These are phyloP conservation scores for Drosophila setifemur DNA, from an alignment of 1,140 invertebrate genomes.

Conservation along the genomic window DNA sequence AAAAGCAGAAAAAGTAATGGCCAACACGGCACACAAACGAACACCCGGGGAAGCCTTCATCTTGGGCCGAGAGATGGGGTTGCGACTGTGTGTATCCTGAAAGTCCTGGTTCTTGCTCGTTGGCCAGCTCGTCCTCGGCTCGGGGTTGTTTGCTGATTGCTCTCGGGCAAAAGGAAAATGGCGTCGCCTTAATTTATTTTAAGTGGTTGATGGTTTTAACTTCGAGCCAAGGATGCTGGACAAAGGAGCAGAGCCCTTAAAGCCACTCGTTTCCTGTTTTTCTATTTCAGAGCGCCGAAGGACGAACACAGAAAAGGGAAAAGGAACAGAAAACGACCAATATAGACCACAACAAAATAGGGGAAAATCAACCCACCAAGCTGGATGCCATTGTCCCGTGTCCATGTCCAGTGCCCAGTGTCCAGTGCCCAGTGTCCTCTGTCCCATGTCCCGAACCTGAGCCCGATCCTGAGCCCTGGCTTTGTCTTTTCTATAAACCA, in stretches of 20 bases:
- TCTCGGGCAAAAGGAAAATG: slow-evolving; percentile 72
- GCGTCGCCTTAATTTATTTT: slow-evolving; percentile 81
- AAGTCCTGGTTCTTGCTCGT: slow-evolving; percentile 53
- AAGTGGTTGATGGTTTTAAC: slow-evolving; percentile 80
- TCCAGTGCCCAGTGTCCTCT: slow-evolving; percentile 15
- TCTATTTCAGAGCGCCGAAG: background rate
- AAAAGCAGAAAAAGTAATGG: slow-evolving; percentile 74
- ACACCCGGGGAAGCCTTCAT: slow-evolving; percentile 24
- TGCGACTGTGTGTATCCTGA: slow-evolving; percentile 40
- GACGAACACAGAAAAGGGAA: background rate
- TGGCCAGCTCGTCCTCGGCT: slow-evolving; percentile 56
- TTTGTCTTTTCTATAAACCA: slow-evolving; percentile 79
- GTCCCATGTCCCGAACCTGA: background rate
- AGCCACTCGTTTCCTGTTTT: slow-evolving; percentile 49
- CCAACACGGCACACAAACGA: slow-evolving; percentile 53
- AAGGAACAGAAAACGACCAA: background rate
- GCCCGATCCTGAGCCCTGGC: slow-evolving; percentile 27
- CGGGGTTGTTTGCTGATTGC: slow-evolving; percentile 66
- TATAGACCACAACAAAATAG: slow-evolving; percentile 43
- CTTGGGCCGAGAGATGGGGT: slow-evolving; percentile 47
- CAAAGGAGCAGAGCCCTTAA: slow-evolving; percentile 53
- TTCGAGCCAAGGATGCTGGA: slow-evolving; percentile 48
- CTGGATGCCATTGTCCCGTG: slow-evolving; percentile 38
- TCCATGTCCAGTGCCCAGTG: slow-evolving; percentile 35
- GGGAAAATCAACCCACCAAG: slow-evolving; percentile 28